A percentile compares a stretch with the other conserved stretches of the same genome.
Evolutionary conservation across 2,113 vertebrate species (phyloP).

Genomic region (Pluvialis apricaria): DNA sequence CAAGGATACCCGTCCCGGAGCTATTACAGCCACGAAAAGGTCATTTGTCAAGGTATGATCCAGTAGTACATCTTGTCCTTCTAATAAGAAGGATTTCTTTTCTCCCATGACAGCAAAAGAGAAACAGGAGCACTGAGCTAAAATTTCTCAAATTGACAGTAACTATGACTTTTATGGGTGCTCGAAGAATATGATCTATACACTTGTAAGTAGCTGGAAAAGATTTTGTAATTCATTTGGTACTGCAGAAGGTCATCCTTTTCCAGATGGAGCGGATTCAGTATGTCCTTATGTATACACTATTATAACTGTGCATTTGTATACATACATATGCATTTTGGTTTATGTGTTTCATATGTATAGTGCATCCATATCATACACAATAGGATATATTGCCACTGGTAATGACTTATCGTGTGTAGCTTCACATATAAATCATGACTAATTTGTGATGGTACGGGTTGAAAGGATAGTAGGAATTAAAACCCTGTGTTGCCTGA

Average conservation of each 20-base stretch:
- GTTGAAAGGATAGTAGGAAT: not conserved
- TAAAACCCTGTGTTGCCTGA: not conserved
- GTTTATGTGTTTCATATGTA: not conserved
- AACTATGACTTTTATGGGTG: conserved; percentile 62
- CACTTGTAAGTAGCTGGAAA: conserved; percentile 25
- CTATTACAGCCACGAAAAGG: not conserved
- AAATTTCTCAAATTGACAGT: conserved; percentile 71
- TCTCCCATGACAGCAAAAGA: conserved; percentile 24
- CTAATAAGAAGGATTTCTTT: conserved; percentile 58
- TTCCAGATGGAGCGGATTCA: not conserved
- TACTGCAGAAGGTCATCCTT: conserved; percentile 60
- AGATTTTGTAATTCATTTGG: conserved; percentile 49
- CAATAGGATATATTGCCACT: not conserved
- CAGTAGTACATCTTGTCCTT: conserved; percentile 37
- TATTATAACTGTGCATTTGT: not conserved
- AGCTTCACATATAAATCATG: not conserved
- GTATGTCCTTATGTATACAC: not conserved
- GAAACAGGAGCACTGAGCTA: conserved; percentile 48
- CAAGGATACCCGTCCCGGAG: not conserved
- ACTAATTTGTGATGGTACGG: not conserved
- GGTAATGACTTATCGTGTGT: not conserved
- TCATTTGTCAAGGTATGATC: conserved; percentile 52
- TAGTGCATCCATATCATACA: accelerated
- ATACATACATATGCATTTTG: not conserved
- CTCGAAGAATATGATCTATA: conserved; percentile 59